These are phyloP conservation scores for Coptotermes formosanus DNA, from an alignment of 1,140 invertebrate species.

Conservation along the genomic window DNA sequence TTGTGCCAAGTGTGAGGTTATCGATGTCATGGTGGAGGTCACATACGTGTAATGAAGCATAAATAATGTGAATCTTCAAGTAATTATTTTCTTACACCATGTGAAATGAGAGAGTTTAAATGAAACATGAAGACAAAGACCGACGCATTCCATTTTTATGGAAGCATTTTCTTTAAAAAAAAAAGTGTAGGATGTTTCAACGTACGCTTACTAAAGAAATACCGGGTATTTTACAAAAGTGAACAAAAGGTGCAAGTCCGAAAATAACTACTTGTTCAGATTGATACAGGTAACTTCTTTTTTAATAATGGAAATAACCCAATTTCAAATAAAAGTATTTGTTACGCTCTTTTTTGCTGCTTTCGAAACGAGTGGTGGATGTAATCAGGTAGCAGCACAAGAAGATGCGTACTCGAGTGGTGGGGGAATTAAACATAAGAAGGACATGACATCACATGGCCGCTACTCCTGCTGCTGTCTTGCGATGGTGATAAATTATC, in stretches of 20 bases:
- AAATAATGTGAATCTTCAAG: no score
- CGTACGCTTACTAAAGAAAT: background rate
- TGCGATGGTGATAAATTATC: conserved; percentile 15
- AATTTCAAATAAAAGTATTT: conserved; percentile 1
- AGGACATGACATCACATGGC: conserved; percentile 17
- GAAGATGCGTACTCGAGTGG: background rate
- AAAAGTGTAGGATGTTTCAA: background rate
- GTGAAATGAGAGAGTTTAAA: background rate
- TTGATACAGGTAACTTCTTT: background rate
- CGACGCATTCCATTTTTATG: background rate
- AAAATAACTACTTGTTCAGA: conserved; percentile 2
- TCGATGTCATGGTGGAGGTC: no score
- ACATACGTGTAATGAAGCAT: no score
- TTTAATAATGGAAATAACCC: conserved; percentile 4
- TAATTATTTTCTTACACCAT: no score
- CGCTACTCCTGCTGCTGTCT: conserved; percentile 13
- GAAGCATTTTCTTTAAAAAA: background rate
- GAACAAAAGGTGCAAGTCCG: background rate
- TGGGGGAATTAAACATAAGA: conserved; percentile 15
- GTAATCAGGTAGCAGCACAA: background rate
- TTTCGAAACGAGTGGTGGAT: background rate
- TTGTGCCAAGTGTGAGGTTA: no score
- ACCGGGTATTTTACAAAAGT: background rate
- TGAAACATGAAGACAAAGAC: background rate
- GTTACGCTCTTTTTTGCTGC: background rate